Evolutionary conservation across 1,140 invertebrate genomes (phyloP), one percentile per base, ranked within the genome.

Genomic region (Rhyzopertha dominica): DNA sequence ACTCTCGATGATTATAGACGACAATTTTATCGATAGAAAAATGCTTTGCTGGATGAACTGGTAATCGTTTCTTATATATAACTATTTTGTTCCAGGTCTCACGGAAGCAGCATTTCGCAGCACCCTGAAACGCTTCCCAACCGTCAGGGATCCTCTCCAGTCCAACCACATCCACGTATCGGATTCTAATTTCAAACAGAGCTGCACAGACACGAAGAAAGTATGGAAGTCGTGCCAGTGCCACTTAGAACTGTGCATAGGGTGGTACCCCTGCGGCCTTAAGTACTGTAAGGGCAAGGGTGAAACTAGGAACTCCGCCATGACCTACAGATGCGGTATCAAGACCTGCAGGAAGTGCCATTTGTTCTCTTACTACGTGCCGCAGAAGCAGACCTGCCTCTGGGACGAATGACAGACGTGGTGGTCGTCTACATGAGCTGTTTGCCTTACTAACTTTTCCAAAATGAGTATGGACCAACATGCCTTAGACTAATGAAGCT

Each of bases 271-370:
- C n/a, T 96, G 92, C 71, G 88, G 88, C 9, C 70, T 95, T 3
- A 95, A 95, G 67, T 95, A 93, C 69, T 96, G 93, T 67, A 89
- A 90, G 59, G 86, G 85, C 9, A 76, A 76, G 54, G 74, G 50
- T 41, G 74, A 68, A 67, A 76, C 54, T 1, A 81, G 79, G 60
- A 76, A 81, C 41, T 52, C 64, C 18, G 61, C 66, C 0, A 69
- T 67, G 49, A 82, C 79, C 48, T 94, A 94, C 69, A 75, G 91
- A 10, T 97, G 93, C 69, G 93, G 93, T 37, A 97, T 97, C 61
- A 91, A 93, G 70, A 95, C 92, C 4, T 97, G 93, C 67, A 82
- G 82, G 60, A 85, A 89, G 65, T 94, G 90, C 70, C 81, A 86
- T 62, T 79, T 84, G 51, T 95, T 91, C 69, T 79, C 82, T 39